Evolutionary conservation across 2,797 vertebrate species (phyloP).

Genomic region (Cyclopterus lumpus): DNA sequence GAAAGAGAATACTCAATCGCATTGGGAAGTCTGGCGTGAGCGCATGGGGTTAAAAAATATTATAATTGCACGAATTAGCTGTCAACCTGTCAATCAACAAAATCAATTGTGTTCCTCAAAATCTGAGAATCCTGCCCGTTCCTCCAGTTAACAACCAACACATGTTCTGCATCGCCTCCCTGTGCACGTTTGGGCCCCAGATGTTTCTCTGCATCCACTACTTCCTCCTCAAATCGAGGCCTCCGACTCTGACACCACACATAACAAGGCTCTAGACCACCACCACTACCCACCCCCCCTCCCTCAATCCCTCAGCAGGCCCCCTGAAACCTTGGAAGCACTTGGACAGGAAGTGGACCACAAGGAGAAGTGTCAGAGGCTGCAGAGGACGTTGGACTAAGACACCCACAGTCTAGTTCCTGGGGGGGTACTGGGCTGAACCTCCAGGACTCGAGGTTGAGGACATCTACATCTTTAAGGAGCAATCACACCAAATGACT

Average conservation of each 20-base stretch:
- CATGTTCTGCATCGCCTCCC: not conserved
- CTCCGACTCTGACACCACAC: not conserved
- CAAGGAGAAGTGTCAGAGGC: slow-evolving; percentile 28
- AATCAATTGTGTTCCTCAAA: not conserved
- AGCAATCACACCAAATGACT: not conserved
- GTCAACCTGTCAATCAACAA: not conserved
- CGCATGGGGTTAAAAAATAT: not conserved
- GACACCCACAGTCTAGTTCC: not conserved
- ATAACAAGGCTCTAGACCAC: not conserved
- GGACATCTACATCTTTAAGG: not conserved
- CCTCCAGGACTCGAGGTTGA: not conserved
- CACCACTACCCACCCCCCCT: too few relatives aligned
- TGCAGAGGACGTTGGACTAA: slow-evolving; percentile 9
- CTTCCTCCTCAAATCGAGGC: not conserved
- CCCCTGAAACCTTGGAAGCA: not conserved
- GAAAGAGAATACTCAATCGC: too few relatives aligned
- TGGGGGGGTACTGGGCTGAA: not conserved
- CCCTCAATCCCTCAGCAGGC: not conserved
- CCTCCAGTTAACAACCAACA: not conserved
- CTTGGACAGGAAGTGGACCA: slow-evolving; percentile 19
- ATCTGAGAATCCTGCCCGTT: not conserved
- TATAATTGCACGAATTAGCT: not conserved
- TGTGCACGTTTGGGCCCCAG: not conserved
- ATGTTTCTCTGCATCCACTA: not conserved
- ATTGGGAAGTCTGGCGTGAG: not conserved